phyloP scores from a whole-genome alignment of 2,113 vertebrate genomes.

The Megaceryle torquata region DNA sequence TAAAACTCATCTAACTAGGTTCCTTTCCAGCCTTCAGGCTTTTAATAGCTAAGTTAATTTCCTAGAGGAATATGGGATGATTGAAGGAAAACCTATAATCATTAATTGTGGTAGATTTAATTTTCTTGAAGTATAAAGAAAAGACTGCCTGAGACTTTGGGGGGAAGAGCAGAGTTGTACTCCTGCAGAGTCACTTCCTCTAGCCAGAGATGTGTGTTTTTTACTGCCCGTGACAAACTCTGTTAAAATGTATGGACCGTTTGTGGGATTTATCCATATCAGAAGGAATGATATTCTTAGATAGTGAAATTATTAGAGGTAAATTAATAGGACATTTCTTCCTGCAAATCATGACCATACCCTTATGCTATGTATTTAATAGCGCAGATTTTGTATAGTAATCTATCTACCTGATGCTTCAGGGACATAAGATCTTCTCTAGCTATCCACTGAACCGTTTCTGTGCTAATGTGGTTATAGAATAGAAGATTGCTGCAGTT shows the following conservation, averaged over 20 bases:
- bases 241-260: background rate
- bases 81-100: slow-evolving; percentile 65
- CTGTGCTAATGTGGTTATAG: background rate
- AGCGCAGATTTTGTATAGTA: background rate
- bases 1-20: slow-evolving; percentile 62
- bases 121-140: slow-evolving; percentile 50
- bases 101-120: slow-evolving; percentile 64
- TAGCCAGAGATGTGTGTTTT: background rate
- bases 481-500: background rate
- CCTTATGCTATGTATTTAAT: background rate
- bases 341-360: background rate
- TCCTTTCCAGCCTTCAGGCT: slow-evolving; percentile 57
- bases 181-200: background rate
- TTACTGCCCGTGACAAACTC: background rate
- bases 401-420: background rate
- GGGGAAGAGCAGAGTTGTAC: background rate
- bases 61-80: slow-evolving; percentile 55
- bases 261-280: background rate
- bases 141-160: slow-evolving; percentile 22
- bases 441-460: background rate
- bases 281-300: background rate
- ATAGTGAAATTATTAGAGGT: background rate
- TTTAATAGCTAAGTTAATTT: slow-evolving; percentile 69
- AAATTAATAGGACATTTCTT: background rate
- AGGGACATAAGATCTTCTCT: background rate